These are phyloP conservation scores for Peromyscus melanophrys DNA, from an alignment of 2,797 vertebrate species.

Conservation along the genomic window DNA sequence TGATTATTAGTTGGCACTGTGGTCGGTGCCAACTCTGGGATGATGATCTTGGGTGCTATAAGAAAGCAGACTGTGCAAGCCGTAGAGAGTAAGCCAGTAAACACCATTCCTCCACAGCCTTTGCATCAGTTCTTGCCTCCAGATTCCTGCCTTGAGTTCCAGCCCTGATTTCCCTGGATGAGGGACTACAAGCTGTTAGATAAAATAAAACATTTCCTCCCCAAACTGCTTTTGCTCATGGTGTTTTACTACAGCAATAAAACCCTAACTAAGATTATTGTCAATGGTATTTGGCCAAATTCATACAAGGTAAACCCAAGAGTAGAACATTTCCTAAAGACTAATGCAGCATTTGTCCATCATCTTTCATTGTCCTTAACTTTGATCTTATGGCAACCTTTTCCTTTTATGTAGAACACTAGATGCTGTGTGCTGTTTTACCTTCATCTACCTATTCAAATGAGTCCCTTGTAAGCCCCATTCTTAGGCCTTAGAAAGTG, in stretches of 20 bases:
- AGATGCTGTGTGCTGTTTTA: not conserved
- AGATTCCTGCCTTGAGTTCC: not conserved
- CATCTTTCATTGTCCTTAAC: slow-evolving; percentile 35
- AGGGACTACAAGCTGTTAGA: not conserved
- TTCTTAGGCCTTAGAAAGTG: slow-evolving; percentile 56
- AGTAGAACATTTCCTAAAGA: not conserved
- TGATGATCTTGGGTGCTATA: not conserved
- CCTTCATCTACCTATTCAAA: slow-evolving; percentile 8
- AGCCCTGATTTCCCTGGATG: not conserved
- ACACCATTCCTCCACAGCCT: not conserved
- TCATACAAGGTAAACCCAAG: not conserved
- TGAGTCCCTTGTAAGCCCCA: not conserved
- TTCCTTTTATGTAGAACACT: slow-evolving; percentile 23
- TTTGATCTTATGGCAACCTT: slow-evolving; percentile 33
- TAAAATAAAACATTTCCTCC: not conserved
- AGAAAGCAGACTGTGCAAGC: not conserved
- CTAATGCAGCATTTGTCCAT: not conserved
- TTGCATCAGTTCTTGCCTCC: not conserved
- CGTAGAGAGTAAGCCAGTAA: not conserved
- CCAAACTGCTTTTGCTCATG: not conserved
- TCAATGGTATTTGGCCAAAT: slow-evolving; percentile 8
- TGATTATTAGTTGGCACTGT: not conserved
- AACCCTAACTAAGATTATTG: not conserved
- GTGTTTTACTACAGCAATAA: not conserved
- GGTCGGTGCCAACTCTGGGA: not conserved